These are phyloP conservation scores for Chrysogorgia sp. DNA, from an alignment of 92 coral and sea anemone genomes.

Conservation along the genomic window DNA sequence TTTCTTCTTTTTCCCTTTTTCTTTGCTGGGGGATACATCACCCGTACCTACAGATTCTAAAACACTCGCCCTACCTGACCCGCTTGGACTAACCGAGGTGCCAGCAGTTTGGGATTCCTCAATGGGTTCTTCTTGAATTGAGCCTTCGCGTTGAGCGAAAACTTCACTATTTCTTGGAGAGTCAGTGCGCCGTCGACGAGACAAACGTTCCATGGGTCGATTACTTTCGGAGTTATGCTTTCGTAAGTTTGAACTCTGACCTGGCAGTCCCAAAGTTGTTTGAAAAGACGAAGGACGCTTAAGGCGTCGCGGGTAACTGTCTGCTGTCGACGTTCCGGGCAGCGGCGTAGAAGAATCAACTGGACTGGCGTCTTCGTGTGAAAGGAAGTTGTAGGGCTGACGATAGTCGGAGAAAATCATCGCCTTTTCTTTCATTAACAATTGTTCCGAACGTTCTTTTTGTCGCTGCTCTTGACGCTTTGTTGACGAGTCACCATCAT, in stretches of 20 bases:
- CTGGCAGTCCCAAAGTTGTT: not conserved
- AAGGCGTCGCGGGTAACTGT: conserved; percentile 32
- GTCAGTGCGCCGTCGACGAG: not conserved
- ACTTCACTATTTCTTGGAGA: conserved; percentile 21
- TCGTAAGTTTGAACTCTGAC: not conserved
- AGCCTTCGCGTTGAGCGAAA: not conserved
- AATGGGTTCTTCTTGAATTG: conserved; percentile 27
- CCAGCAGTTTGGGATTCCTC: conserved; percentile 3
- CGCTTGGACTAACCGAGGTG: not conserved
- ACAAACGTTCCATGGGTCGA: conserved; percentile 5
- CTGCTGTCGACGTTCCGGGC: conserved; percentile 27
- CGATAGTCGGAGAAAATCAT: conserved; percentile 89
- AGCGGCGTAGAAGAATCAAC: conserved; percentile 41
- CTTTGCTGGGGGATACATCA: not conserved
- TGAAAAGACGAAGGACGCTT: conserved; percentile 12
- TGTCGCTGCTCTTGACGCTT: conserved; percentile 10
- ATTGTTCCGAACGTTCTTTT: conserved; percentile 65
- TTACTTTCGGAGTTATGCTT: conserved; percentile 33
- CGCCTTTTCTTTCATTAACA: conserved; percentile 90
- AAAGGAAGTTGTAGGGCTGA: conserved; percentile 92
- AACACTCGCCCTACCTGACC: conserved; percentile 8
- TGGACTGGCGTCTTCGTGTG: conserved; percentile 68
- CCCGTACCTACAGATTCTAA: not conserved
- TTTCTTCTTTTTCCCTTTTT: conserved; percentile 16
- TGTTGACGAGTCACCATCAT: conserved; percentile 2